Base-by-base conservation (phyloP, 1,140 invertebrate species). In the Drosophila kanapiae region DNA sequence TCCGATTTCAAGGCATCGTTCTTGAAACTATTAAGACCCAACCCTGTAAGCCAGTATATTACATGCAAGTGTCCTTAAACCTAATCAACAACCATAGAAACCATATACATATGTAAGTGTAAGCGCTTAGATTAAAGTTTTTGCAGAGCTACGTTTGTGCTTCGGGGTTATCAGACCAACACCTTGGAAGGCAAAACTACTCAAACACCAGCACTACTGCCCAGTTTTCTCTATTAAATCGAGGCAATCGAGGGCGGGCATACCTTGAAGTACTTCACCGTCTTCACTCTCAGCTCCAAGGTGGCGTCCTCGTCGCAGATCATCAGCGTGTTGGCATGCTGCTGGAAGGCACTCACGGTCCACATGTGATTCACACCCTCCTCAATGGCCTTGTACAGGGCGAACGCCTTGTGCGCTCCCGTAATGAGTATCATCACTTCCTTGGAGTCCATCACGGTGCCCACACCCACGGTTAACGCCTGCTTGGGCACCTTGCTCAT, bases 181-280 rank as follows among this genome's bases (percentile, higher is more conserved):
- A 72, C 60, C 78, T 67, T 69, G 7, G 33, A 38, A 42, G 27
- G 53, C 18, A 33, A 33, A 58, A 13, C 61, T 48, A 56, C 38
- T 42, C n/a, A 31, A 47, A 38, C 61, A 70, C 57, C 61, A 27
- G 8, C 2, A 11, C 14, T 18, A 27, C 60, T 16, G 33, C 13
- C 42, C 23, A 58, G 45, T 42, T 60, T 27, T 42, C 23, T 49
- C 23, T 53, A 58, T 11, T 29, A 35, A 47, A 47, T 37, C 33
- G 51, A 33, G 9, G 37, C 29, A 8, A 35, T 54, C 23, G 53
- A 42, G 33, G 74, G 75, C 43, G 75, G 74, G 76, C 86, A 87
- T 93, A 98, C 97, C 96, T 99, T 99, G 93, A 99, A 99, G 93
- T 99, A 99, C 94, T 99, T 99, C 65, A 99, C 99, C 75, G 99